These are phyloP conservation scores for Lepeophtheirus nordmannii DNA, from an alignment of 2,888 invertebrate genomes.

Conservation along the genomic window DNA sequence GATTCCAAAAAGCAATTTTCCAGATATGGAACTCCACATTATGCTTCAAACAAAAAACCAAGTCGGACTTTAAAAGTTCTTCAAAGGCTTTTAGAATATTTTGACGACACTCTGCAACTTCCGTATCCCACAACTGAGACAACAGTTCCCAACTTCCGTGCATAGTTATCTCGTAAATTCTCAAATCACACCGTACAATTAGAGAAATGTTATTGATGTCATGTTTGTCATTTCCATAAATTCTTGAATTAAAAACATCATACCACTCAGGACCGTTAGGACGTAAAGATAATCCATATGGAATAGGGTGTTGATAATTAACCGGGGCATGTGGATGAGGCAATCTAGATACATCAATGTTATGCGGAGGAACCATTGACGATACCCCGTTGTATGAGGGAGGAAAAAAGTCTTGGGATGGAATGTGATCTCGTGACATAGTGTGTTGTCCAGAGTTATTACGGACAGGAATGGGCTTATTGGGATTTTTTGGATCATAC, in stretches of 20 bases:
- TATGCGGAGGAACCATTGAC: too few relatives aligned
- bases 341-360: too few relatives aligned
- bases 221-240: neutral
- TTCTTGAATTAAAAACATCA: slow-evolving; percentile 31
- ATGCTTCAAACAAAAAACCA: slow-evolving; percentile 69
- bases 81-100: slow-evolving; percentile 15
- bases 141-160: slow-evolving; percentile 44
- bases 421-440: too few relatives aligned
- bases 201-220: slow-evolving; percentile 24
- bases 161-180: slow-evolving; percentile 43
- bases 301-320: too few relatives aligned
- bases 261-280: slow-evolving; percentile 37
- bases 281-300: too few relatives aligned
- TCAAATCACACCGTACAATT: too few relatives aligned
- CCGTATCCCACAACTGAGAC: slow-evolving; percentile 2
- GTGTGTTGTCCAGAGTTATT: neutral
- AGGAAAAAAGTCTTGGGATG: too few relatives aligned
- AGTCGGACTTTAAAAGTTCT: slow-evolving; percentile 51
- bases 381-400: too few relatives aligned
- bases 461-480: slow-evolving; percentile 46
- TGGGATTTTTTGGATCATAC: slow-evolving; percentile 49
- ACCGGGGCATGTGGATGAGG: too few relatives aligned
- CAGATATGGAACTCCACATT: slow-evolving; percentile 79
- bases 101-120: slow-evolving; percentile 10
- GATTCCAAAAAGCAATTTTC: slow-evolving; percentile 74